phyloP scores from a whole-genome alignment of 2,888 invertebrate species.

The Zaprionus obscuricornis region DNA sequence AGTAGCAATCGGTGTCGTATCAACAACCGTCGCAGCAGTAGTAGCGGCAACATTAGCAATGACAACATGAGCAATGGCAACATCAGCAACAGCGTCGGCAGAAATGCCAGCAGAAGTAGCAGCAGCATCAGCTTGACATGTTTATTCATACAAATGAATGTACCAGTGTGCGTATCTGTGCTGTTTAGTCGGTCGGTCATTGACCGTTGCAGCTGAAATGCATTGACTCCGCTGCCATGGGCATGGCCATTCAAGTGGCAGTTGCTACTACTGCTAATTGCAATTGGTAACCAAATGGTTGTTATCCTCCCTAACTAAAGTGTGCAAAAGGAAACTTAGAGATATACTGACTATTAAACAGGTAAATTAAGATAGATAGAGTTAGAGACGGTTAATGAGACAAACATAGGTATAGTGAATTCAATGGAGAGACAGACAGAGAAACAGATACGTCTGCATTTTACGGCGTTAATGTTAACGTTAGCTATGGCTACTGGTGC shows the following conservation, averaged over 20 bases:
- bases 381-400: no score
- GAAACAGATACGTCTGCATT: constrained; percentile 13
- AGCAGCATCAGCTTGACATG: constrained; percentile 13
- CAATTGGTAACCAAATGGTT: constrained; percentile 11
- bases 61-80: constrained; percentile 48
- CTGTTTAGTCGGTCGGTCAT: constrained; percentile 82
- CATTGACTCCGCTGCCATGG: constrained; percentile 75
- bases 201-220: constrained; percentile 80
- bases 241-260: constrained; percentile 52
- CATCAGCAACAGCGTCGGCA: constrained; percentile 18
- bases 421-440: constrained; percentile 2
- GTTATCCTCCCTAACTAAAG: constrained; percentile 54
- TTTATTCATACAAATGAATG: background rate
- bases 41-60: constrained; percentile 14
- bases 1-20: constrained; percentile 36
- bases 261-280: constrained; percentile 22
- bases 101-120: constrained; percentile 44
- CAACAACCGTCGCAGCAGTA: constrained; percentile 35
- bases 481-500: constrained; percentile 12
- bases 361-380: no score
- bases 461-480: constrained; percentile 44
- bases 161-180: constrained; percentile 33
- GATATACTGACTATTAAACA: background rate
- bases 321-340: constrained; percentile 35
- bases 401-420: no score